Percentiles rank a stretch among this genome's conserved stretches.
Evolutionary conservation across 2,888 invertebrate genomes (phyloP).

Genomic region (Cremastinae sp.): DNA sequence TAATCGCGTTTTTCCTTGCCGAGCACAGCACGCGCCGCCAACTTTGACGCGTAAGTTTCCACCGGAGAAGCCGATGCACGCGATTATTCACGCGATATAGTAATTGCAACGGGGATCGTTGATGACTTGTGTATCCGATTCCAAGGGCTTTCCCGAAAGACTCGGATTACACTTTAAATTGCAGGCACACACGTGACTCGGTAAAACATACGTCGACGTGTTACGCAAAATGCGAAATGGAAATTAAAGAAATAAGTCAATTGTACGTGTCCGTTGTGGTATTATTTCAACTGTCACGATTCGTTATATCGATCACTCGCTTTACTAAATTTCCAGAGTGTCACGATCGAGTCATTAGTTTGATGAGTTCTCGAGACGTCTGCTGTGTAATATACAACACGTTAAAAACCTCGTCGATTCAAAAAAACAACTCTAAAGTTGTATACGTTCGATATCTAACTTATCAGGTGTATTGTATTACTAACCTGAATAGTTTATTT

Average conservation of each 20-base stretch:
- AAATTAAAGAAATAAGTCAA: conserved; percentile 19
- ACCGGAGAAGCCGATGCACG: neutral
- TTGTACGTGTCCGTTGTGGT: conserved; percentile 20
- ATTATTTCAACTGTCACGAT: conserved; percentile 8
- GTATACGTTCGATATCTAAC: no score
- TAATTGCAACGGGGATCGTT: neutral
- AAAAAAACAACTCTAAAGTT: conserved; percentile 20
- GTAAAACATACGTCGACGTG: conserved; percentile 3
- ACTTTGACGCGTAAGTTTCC: conserved; percentile 10
- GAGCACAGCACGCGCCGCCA: neutral
- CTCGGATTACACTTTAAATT: conserved; percentile 4
- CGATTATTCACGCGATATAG: neutral
- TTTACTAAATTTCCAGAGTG: conserved; percentile 37
- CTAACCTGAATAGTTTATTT: no score
- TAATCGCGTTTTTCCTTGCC: neutral
- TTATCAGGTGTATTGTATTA: no score
- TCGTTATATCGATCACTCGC: conserved; percentile 9
- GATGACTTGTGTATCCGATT: conserved; percentile 12
- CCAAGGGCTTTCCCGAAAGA: conserved; percentile 49
- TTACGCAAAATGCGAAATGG: conserved; percentile 5
- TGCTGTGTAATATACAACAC: conserved; percentile 1
- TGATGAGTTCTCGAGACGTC: conserved; percentile 26
- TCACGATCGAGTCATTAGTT: conserved; percentile 53
- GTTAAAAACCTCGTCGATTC: conserved; percentile 14
- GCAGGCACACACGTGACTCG: neutral